Base-by-base conservation (phyloP, 2,113 vertebrate genomes). In the Oncorhynchus gorbuscha region DNA sequence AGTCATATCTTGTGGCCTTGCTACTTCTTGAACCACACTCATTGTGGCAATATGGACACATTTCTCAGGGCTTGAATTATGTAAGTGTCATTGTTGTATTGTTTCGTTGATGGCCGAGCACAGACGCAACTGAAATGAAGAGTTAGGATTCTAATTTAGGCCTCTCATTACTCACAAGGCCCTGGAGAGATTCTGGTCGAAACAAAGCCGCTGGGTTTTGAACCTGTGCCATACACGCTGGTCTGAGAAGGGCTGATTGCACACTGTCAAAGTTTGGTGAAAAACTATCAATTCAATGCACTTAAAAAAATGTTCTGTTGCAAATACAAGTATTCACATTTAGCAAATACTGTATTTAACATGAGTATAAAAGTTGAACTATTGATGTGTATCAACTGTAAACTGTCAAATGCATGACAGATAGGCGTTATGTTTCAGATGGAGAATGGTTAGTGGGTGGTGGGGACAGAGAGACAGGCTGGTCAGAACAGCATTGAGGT, bases 121-220 rank as follows among this genome's bases (percentile, higher is more conserved):
- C 89, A 91, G 87, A 85, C 89, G 87, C 82, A 78, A 79, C 66
- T 72, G 75, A 84, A 86, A 86, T 83, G 77, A 32, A 85, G 82
- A 66, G 84, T 70, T 80, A 80, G 83, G 84, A 90, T 87, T 81
- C 75, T 84, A 79, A 90, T 90, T 85, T 81, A 62, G 64, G 66
- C 74, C 86, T 88, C 79, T 83, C 74, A 76, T 90, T 88, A 77
- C 85, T 85, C 76, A 85, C 78, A 85, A 77, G 71, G 48, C 73
- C 61, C 8, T 55, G 79, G 55, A 81, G 87, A 71, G 84, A 81
- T 82, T 62, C 66, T 74, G 78, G 81, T 24, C 76, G 45, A 64
- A 77, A 28, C 39, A 83, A 45, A 68, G 49, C 16, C n/a, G 5
- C 64, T 75, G 18, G 26, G 22, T 28, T 26, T 51, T 59, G 49